Conservation (phyloP, 2,113 vertebrate genomes). For the Dasyurus viverrinus region DNA sequence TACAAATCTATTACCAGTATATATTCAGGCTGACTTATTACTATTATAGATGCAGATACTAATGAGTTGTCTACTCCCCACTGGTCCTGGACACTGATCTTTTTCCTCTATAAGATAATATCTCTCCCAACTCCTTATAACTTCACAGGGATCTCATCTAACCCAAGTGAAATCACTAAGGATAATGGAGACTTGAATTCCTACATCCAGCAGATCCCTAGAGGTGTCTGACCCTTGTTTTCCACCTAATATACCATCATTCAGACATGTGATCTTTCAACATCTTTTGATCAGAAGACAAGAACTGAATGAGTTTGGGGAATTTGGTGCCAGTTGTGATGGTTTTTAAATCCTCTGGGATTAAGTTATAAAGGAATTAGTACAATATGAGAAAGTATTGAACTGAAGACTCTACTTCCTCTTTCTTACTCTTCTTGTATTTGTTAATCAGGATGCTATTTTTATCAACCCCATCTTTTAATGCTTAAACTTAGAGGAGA, state of each 20-base stretch:
- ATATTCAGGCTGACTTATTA: neutral
- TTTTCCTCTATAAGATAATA: neutral
- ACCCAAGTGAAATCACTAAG: neutral
- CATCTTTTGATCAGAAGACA: neutral
- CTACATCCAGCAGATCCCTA: neutral
- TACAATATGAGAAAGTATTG: neutral
- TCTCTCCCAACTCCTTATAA: neutral
- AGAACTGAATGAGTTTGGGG: neutral
- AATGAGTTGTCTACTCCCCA: neutral
- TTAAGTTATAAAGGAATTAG: neutral
- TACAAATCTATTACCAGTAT: neutral
- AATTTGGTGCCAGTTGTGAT: neutral
- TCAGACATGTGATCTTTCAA: neutral
- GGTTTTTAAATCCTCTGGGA: neutral
- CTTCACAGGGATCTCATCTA: neutral
- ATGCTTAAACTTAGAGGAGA: neutral
- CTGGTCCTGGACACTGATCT: neutral
- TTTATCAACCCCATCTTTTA: neutral
- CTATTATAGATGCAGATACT: neutral
- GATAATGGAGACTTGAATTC: neutral
- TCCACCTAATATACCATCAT: neutral
- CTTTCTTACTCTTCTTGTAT: neutral
- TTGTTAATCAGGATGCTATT: neutral
- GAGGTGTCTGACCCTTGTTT: neutral
- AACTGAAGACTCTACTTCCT: neutral